Conservation (phyloP, 1,140 invertebrate genomes). For the Drosophila kikkawai region DNA sequence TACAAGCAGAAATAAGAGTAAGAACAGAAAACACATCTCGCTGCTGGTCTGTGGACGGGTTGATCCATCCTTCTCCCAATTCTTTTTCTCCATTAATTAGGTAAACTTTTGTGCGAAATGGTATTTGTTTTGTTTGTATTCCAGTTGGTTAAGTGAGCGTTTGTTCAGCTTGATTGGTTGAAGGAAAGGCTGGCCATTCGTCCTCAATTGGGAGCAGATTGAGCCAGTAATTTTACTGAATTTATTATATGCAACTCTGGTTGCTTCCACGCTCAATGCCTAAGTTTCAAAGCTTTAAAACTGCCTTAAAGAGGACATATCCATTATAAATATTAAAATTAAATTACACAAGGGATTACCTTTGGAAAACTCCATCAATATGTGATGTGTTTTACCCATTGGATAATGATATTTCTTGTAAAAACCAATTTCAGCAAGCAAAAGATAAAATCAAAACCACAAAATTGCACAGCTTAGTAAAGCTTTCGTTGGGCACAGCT, state of each 20-base stretch:
- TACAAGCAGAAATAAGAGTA: conserved; percentile 24
- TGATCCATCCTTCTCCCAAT: conserved; percentile 7
- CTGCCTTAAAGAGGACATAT: background rate
- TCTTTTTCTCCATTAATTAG: conserved; percentile 42
- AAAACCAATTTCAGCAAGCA: conserved; percentile 6
- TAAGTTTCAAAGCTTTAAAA: background rate
- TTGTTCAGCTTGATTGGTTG: conserved; percentile 29
- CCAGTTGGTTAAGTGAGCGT: conserved; percentile 48
- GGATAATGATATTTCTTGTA: conserved; percentile 7
- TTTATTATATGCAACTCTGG: background rate
- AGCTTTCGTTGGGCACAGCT: background rate
- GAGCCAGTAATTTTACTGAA: conserved; percentile 2
- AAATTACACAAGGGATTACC: conserved; percentile 17
- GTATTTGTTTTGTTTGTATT: conserved; percentile 46
- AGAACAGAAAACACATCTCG: conserved; percentile 31
- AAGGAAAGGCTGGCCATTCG: background rate
- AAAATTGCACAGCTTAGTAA: conserved; percentile 8
- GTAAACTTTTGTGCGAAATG: conserved; percentile 40
- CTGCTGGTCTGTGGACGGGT: conserved; percentile 39
- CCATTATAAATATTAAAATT: conserved; percentile 45
- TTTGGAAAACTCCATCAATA: conserved; percentile 5
- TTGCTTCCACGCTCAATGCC: too few species aligned
- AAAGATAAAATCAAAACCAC: conserved; percentile 19
- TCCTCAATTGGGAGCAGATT: conserved; percentile 15
- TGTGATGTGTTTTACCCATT: background rate